Conservation (phyloP, 2,888 invertebrate species). For the Drosophila atripex region DNA sequence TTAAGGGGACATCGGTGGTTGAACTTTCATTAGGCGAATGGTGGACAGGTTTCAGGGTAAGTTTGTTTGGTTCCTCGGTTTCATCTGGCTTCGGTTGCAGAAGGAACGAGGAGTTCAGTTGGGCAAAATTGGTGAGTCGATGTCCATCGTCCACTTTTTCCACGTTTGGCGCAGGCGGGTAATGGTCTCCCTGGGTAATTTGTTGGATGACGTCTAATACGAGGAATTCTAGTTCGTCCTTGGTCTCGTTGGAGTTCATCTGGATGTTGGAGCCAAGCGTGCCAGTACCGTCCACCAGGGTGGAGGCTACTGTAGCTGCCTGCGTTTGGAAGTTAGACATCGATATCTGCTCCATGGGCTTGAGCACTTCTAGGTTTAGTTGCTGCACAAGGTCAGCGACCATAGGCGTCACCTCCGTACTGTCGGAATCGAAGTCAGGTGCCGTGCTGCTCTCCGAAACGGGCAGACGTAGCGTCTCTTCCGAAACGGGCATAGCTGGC, state of each 20-base stretch:
- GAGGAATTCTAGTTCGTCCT: constrained; percentile 80
- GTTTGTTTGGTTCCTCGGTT: constrained; percentile 10
- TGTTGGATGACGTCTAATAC: constrained; percentile 83
- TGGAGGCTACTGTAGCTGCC: constrained; percentile 83
- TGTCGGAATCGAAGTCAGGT: constrained; percentile 38
- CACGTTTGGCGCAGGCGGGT: constrained; percentile 22
- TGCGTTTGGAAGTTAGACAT: constrained; percentile 83
- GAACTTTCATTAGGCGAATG: constrained; percentile 27
- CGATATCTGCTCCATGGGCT: constrained; percentile 74
- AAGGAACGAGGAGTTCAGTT: constrained; percentile 78
- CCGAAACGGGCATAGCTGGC: constrained; percentile 32
- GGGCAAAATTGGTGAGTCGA: constrained; percentile 80
- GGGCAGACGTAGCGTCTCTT: constrained; percentile 51
- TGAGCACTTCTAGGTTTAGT: constrained; percentile 70
- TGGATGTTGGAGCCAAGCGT: constrained; percentile 58
- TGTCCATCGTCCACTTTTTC: constrained; percentile 50
- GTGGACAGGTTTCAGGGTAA: constrained; percentile 17
- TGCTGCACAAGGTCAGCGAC: constrained; percentile 73
- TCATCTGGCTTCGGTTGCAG: constrained; percentile 40
- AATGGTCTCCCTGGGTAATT: constrained; percentile 64
- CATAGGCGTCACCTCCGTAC: constrained; percentile 63
- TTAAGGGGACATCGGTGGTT: constrained; percentile 51
- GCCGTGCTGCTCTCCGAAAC: constrained; percentile 59
- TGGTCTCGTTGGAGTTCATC: constrained; percentile 77
- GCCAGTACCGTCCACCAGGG: constrained; percentile 78